A percentile compares a stretch with the other conserved stretches of the same genome.
These are phyloP conservation scores for Caranx melampygus DNA, from an alignment of 2,113 vertebrate species.

Conservation along the genomic window DNA sequence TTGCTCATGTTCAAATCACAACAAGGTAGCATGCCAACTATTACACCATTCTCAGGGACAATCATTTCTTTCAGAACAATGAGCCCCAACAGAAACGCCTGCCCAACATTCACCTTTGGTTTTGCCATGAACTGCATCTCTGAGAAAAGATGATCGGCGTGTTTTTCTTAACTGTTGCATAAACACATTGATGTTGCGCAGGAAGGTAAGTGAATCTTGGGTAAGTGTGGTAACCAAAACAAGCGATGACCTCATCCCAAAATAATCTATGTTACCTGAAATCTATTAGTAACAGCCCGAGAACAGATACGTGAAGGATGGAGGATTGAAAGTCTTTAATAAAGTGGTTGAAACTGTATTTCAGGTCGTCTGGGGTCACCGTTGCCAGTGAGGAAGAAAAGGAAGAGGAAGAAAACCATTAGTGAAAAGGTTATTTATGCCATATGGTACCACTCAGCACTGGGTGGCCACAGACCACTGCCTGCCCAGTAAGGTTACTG, in stretches of 20 bases:
- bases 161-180: background rate
- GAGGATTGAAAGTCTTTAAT: too few species aligned
- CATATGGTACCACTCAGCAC: slow-evolving; percentile 58
- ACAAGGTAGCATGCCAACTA: slow-evolving; percentile 60
- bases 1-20: slow-evolving; percentile 63
- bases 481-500: slow-evolving; percentile 63
- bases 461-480: background rate
- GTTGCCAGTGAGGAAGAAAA: background rate
- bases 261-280: background rate
- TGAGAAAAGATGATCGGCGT: background rate
- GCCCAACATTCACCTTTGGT: slow-evolving; percentile 6
- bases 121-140: background rate
- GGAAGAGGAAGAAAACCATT: background rate
- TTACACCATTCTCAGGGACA: slow-evolving; percentile 66
- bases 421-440: slow-evolving; percentile 21
- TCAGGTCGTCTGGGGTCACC: background rate
- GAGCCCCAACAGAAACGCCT: slow-evolving; percentile 10
- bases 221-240: background rate
- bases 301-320: too few species aligned
- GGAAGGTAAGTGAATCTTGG: background rate
- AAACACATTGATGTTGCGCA: background rate
- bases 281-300: background rate
- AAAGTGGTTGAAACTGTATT: background rate
- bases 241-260: background rate
- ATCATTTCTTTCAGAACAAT: slow-evolving; percentile 56